These are phyloP conservation scores for Vulpes ferrilata DNA, from an alignment of 2,113 vertebrate species.

Conservation along the genomic window DNA sequence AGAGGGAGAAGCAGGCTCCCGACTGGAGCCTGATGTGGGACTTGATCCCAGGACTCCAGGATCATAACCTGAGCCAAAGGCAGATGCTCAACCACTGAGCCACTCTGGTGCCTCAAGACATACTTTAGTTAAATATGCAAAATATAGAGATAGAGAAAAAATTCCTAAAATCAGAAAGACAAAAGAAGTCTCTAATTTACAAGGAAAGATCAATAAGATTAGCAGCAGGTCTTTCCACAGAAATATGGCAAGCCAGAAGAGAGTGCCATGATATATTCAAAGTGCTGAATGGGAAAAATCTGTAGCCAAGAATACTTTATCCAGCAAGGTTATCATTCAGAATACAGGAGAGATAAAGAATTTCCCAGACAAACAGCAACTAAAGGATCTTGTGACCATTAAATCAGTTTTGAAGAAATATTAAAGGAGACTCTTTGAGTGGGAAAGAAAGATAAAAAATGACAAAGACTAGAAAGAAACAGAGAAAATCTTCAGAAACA, in stretches of 20 bases:
- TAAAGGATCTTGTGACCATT: not conserved
- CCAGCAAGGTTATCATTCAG: not conserved
- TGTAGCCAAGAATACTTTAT: not conserved
- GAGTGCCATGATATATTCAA: not conserved
- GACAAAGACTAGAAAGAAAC: not conserved
- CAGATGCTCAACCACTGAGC: too few species aligned
- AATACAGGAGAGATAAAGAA: not conserved
- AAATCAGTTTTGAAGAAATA: not conserved
- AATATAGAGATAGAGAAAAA: not conserved
- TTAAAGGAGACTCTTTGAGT: not conserved
- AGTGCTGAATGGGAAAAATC: not conserved
- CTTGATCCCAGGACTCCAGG: too few species aligned
- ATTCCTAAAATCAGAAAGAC: not conserved
- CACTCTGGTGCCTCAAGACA: not conserved
- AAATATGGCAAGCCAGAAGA: not conserved
- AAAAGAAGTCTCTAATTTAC: not conserved
- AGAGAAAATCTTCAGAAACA: not conserved
- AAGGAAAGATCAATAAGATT: not conserved
- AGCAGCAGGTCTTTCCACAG: not conserved
- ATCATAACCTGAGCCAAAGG: too few species aligned
- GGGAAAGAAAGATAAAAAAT: not conserved
- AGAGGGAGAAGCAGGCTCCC: too few species aligned
- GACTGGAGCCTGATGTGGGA: too few species aligned
- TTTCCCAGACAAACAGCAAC: not conserved
- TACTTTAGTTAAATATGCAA: not conserved